A percentile compares a stretch with the other conserved stretches of the same genome.
Conservation (phyloP, 2,888 invertebrate species). For the Drosophila neoperkinsi region DNA sequence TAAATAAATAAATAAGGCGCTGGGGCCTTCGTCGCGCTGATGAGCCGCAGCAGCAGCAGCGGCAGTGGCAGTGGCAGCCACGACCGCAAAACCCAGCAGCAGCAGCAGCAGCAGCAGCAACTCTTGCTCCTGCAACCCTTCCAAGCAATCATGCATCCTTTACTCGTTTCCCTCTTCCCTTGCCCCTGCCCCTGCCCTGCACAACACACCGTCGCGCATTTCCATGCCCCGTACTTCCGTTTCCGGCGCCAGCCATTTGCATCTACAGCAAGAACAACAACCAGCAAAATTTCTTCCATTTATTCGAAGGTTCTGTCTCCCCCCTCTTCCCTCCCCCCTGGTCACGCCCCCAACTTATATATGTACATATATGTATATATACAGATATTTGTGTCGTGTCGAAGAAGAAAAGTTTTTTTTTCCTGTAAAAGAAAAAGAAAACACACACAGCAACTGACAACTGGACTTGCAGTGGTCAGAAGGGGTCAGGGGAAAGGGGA, state of each 20-base stretch:
- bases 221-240: constrained; percentile 66
- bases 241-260: constrained; percentile 79
- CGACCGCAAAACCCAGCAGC: constrained; percentile 25
- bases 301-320: constrained; percentile 61
- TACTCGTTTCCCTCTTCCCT: constrained; percentile 38
- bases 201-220: constrained; percentile 9
- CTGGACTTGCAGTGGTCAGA: constrained; percentile 56
- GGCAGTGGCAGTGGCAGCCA: constrained; percentile 8
- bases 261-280: constrained; percentile 54
- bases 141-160: constrained; percentile 76
- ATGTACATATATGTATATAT: constrained; percentile 17
- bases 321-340: not conserved
- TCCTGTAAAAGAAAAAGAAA: constrained; percentile 18
- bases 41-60: constrained; percentile 58
- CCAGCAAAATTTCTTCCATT: constrained; percentile 65
- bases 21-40: constrained; percentile 57
- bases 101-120: not conserved
- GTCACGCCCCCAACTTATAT: not conserved
- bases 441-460: constrained; percentile 56
- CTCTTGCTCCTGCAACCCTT: constrained; percentile 35
- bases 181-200: not conserved
- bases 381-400: constrained; percentile 57
- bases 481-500: not conserved
- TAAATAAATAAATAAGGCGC: constrained; percentile 75
- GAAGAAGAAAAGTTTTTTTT: constrained; percentile 75